These are phyloP conservation scores for Notothenia rossii DNA, from an alignment of 2,113 vertebrate species.

Conservation along the genomic window DNA sequence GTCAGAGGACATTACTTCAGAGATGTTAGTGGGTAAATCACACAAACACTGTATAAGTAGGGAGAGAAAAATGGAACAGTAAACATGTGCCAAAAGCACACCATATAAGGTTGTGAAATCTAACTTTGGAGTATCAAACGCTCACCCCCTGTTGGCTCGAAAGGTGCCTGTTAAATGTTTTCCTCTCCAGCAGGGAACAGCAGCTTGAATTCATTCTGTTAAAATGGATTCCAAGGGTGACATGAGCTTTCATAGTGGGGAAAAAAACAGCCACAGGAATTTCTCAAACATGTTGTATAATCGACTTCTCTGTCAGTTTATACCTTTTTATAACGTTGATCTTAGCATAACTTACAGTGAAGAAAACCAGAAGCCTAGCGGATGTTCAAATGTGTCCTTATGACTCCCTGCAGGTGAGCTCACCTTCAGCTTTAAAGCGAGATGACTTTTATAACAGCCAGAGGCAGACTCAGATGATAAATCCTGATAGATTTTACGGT, in stretches of 20 bases:
- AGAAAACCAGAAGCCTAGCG: conserved; percentile 8
- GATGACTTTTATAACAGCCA: conserved; percentile 32
- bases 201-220: conserved; percentile 60
- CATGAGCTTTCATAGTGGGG: neutral
- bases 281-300: conserved; percentile 28
- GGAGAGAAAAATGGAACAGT: neutral
- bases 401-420: conserved; percentile 34
- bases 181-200: conserved; percentile 16
- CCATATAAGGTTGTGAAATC: neutral
- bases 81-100: neutral
- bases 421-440: conserved; percentile 25
- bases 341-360: neutral
- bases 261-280: conserved; percentile 39
- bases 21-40: neutral
- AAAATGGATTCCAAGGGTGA: conserved; percentile 41
- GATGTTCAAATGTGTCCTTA: neutral
- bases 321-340: conserved; percentile 4
- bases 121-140: conserved; percentile 2
- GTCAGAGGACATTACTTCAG: neutral
- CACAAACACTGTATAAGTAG: neutral
- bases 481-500: conserved; percentile 58
- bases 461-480: conserved; percentile 32
- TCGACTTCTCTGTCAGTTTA: neutral
- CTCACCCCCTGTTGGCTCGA: conserved; percentile 18
- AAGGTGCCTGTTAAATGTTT: conserved; percentile 49